A percentile compares a stretch with the other conserved stretches of the same genome.
Evolutionary conservation across 2,888 invertebrate species (phyloP).

Genomic region (Idaea straminata): DNA sequence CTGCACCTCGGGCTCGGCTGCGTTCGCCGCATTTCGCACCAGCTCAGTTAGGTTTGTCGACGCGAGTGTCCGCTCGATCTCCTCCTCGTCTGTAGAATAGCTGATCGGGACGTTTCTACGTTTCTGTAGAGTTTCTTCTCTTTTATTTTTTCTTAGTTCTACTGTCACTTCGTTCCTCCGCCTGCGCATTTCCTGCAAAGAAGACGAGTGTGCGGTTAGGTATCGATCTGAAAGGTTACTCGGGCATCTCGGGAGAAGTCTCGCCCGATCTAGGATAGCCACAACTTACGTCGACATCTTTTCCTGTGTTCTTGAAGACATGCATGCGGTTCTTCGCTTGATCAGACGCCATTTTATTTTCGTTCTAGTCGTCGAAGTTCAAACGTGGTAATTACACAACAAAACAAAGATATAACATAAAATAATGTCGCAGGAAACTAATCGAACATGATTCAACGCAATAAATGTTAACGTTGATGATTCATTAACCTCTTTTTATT

Average conservation of each 20-base stretch:
- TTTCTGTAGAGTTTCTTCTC: slow-evolving; percentile 97
- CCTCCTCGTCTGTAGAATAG: slow-evolving; percentile 91
- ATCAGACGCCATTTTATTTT: slow-evolving; percentile 88
- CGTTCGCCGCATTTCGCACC: slow-evolving; percentile 91
- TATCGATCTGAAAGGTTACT: slow-evolving; percentile 4
- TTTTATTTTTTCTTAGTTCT: slow-evolving; percentile 98
- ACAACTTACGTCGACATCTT: slow-evolving; percentile 97
- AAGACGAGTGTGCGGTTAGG: slow-evolving; percentile 31
- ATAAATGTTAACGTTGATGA: slow-evolving; percentile 60
- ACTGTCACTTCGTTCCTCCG: slow-evolving; percentile 97
- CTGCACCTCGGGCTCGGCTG: slow-evolving; percentile 89
- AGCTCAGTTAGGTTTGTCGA: slow-evolving; percentile 89
- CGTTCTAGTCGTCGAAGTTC: slow-evolving; percentile 58
- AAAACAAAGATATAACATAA: slow-evolving; percentile 70
- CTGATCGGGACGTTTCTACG: slow-evolving; percentile 95
- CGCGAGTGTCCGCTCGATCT: slow-evolving; percentile 84
- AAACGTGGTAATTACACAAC: slow-evolving; percentile 65
- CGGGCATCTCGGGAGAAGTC: neutral
- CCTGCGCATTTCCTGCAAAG: slow-evolving; percentile 95
- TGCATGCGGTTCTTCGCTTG: slow-evolving; percentile 92
- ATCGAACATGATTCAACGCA: slow-evolving; percentile 66
- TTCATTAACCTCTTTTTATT: slow-evolving; percentile 59
- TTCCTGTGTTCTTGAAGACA: slow-evolving; percentile 99
- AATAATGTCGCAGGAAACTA: slow-evolving; percentile 59
- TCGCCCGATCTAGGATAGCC: slow-evolving; percentile 5